These are phyloP conservation scores for Empis livida DNA, from an alignment of 2,888 invertebrate species.

Conservation along the genomic window DNA sequence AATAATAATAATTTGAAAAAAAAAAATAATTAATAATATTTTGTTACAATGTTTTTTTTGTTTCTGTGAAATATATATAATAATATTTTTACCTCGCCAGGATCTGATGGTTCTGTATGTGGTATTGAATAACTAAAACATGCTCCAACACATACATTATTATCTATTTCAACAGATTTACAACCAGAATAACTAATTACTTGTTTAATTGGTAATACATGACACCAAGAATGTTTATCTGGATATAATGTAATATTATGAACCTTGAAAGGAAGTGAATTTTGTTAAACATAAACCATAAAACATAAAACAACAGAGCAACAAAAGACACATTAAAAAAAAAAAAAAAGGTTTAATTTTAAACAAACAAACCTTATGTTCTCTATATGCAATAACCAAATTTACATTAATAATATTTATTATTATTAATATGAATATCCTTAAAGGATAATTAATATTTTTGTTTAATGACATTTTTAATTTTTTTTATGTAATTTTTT, in stretches of 20 bases:
- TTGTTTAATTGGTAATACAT: constrained; percentile 53
- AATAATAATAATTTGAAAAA: background rate
- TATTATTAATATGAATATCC: too few relatives aligned
- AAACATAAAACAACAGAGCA: too few relatives aligned
- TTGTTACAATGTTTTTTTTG: background rate
- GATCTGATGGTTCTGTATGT: constrained; percentile 50
- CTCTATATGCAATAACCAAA: background rate
- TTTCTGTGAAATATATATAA: too few relatives aligned
- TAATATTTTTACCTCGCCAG: constrained; percentile 46
- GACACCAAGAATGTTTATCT: constrained; percentile 58
- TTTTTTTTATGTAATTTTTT: too few relatives aligned
- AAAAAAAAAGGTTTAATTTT: too few relatives aligned
- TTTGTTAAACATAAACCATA: too few relatives aligned
- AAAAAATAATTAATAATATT: too few relatives aligned
- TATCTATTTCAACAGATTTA: constrained; percentile 49
- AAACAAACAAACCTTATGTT: background rate
- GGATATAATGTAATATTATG: constrained; percentile 58
- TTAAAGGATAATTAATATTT: too few relatives aligned
- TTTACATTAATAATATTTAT: too few relatives aligned
- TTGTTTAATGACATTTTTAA: too few relatives aligned
- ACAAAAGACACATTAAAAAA: too few relatives aligned
- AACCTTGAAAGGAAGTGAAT: constrained; percentile 25
- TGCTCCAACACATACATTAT: constrained; percentile 57
- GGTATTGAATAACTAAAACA: constrained; percentile 60
- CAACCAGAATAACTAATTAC: constrained; percentile 52